Percentiles rank a stretch among this genome's conserved stretches.
These are phyloP conservation scores for Ptiloglossa arizonensis DNA, from an alignment of 1,140 invertebrate genomes.

Conservation along the genomic window DNA sequence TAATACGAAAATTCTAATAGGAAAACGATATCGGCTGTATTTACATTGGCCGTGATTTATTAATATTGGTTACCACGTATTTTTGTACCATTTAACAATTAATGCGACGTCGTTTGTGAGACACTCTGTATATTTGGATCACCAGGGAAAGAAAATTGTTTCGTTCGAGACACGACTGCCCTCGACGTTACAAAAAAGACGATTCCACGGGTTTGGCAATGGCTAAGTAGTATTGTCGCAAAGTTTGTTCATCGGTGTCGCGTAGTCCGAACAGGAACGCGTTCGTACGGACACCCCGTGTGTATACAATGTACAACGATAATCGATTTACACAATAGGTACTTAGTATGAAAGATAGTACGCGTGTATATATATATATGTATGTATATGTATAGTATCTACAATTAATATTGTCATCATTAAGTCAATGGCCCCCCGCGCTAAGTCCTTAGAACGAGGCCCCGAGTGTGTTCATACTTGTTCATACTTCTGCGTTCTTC, in stretches of 20 bases:
- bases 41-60: too few relatives aligned
- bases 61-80: too few relatives aligned
- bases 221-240: constrained; percentile 74
- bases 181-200: constrained; percentile 4
- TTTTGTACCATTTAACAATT: too few relatives aligned
- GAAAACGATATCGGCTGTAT: too few relatives aligned
- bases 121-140: background rate
- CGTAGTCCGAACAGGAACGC: constrained; percentile 5
- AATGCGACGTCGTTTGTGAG: background rate
- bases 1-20: too few relatives aligned
- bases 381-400: constrained; percentile 57
- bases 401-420: constrained; percentile 75
- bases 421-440: constrained; percentile 53
- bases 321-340: constrained; percentile 66
- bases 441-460: constrained; percentile 24
- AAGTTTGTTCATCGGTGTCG: constrained; percentile 58
- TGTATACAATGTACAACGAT: constrained; percentile 55
- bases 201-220: constrained; percentile 67
- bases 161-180: constrained; percentile 1
- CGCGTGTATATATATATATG: constrained; percentile 55
- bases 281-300: background rate
- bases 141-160: background rate
- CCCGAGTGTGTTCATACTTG: constrained; percentile 14
- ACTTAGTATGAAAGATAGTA: constrained; percentile 62
- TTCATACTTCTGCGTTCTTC: background rate